Evolutionary conservation across 1,140 invertebrate species (phyloP).

Genomic region (Stenopsyche tienmushanensis): DNA sequence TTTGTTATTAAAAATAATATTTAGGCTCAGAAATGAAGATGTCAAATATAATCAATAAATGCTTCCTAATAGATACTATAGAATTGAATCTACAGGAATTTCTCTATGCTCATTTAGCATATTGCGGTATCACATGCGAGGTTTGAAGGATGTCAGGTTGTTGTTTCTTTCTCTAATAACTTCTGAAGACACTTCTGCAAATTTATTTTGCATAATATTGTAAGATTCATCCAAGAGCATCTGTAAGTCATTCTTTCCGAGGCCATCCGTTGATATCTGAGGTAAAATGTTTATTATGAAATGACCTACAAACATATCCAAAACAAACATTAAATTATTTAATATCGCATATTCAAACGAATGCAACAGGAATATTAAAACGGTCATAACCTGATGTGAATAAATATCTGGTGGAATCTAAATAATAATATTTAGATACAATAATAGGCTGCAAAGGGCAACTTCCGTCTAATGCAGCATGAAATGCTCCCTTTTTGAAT

Average conservation of each 20-base stretch:
- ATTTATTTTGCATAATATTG: constrained; percentile 64
- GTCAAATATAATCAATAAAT: too few relatives aligned
- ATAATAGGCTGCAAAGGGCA: constrained; percentile 86
- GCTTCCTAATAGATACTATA: background rate
- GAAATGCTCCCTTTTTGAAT: constrained; percentile 93
- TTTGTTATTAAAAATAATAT: too few relatives aligned
- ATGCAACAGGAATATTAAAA: too few relatives aligned
- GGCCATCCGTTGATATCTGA: constrained; percentile 63
- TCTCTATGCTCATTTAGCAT: background rate
- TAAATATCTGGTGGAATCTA: constrained; percentile 69
- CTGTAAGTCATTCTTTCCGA: constrained; percentile 64
- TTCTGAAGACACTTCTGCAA: constrained; percentile 59
- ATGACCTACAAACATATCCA: constrained; percentile 56
- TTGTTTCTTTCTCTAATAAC: constrained; percentile 40
- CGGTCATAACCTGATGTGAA: constrained; percentile 77
- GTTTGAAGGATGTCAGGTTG: constrained; percentile 23
- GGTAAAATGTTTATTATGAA: constrained; percentile 72
- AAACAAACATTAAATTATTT: too few relatives aligned
- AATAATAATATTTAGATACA: constrained; percentile 84
- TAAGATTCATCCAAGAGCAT: constrained; percentile 67
- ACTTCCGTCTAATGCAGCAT: constrained; percentile 81
- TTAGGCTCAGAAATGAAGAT: too few relatives aligned
- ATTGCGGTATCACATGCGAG: constrained; percentile 16
- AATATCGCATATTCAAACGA: too few relatives aligned
- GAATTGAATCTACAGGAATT: background rate